These are phyloP conservation scores for Netelia inedita DNA, from an alignment of 2,888 invertebrate genomes.

Conservation along the genomic window DNA sequence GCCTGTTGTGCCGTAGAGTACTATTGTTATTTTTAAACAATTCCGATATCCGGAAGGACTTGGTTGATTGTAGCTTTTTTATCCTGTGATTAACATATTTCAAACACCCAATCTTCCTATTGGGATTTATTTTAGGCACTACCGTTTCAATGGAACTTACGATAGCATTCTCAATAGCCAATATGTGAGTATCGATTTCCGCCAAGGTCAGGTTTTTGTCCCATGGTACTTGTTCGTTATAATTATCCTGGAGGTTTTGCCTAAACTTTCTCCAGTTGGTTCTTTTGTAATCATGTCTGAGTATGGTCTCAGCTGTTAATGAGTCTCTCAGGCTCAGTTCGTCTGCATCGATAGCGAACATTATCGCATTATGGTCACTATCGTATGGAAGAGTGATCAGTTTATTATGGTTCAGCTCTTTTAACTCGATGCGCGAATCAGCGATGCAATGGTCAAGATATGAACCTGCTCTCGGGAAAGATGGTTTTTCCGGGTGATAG, in stretches of 20 bases:
- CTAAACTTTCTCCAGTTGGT: slow-evolving; percentile 19
- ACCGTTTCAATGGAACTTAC: not conserved
- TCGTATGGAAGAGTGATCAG: slow-evolving; percentile 4
- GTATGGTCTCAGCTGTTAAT: not conserved
- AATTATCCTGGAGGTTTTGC: not conserved
- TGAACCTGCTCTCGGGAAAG: not conserved
- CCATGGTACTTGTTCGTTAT: not conserved
- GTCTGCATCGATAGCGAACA: not conserved
- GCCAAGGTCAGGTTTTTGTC: not conserved
- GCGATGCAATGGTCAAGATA: not conserved
- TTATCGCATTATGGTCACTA: slow-evolving; percentile 26
- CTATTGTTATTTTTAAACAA: no score
- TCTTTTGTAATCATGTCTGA: not conserved
- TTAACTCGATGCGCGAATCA: not conserved
- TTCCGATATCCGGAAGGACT: no score
- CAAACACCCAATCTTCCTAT: not conserved
- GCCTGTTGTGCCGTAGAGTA: no score
- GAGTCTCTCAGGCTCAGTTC: not conserved
- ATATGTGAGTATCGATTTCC: not conserved
- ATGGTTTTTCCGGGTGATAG: slow-evolving; percentile 8
- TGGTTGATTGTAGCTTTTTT: no score
- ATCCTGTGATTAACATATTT: no score
- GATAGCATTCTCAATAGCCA: not conserved
- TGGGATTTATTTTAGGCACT: not conserved
- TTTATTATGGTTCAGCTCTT: not conserved